Base-by-base conservation (phyloP, 2,888 invertebrate species). In the Caenorhabditis sp. region DNA sequence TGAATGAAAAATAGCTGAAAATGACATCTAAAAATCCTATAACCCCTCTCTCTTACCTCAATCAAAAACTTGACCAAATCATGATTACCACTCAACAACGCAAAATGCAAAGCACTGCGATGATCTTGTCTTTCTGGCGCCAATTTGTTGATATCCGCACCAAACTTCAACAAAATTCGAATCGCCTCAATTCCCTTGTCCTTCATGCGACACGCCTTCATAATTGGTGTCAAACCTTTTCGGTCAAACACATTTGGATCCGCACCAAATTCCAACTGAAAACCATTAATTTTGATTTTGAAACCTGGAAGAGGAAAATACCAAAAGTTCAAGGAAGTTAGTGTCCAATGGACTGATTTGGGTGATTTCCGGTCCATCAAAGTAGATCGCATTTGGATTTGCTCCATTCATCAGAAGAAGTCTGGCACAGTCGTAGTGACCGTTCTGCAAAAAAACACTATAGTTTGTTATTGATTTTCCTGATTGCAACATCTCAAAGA, bases 21-120 rank as follows among this genome's bases (percentile, higher is more conserved):
- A n/a, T n/a, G n/a, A n/a, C n/a, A n/a, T n/a, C n/a, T n/a, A n/a
- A n/a, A n/a, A n/a, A n/a, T n/a, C n/a, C 23, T 31, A 38, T 20
- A 38, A 50, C n/a, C n/a, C 10, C 2, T 20, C 50, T 27, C 14
- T 14, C 59, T 57, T 60, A 78, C 83, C 59, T 76, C 77, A 59
- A 95, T 90, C 66, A 95, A 89, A 59, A 94, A 90, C 83, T 92
- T 92, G 0, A 94, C 93, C 12, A 92, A 91, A 80, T 92, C 92
- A 43, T 89, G 88, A 74, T 91, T 91, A 85, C 93, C 94, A 67
- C 93, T 92, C 58, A 94, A 91, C 0, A 95, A 93, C 2, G 94
- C 95, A 88, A 94, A 95, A 88, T 95, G 95, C 86, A 95, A 90
- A 1, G 94, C 94, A 1, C 94, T 94, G 68, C 95, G 91, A 87